Percentiles rank a stretch among this genome's conserved stretches.
Evolutionary conservation across 2,888 invertebrate species (phyloP).

Genomic region (Polyommatus iphigenia): DNA sequence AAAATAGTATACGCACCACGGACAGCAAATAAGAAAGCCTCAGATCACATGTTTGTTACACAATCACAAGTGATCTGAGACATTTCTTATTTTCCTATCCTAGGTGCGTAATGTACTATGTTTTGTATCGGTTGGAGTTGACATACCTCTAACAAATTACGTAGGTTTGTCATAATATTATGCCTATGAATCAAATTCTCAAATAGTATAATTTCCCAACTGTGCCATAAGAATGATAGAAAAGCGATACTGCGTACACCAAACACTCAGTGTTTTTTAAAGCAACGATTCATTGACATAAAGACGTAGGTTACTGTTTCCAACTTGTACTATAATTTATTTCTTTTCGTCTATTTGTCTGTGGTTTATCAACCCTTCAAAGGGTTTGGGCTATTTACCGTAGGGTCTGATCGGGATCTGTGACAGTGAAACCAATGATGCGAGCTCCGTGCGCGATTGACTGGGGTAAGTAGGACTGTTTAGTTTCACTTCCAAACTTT

Average conservation of each 20-base stretch:
- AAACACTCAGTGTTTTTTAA: neutral
- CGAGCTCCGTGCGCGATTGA: constrained; percentile 59
- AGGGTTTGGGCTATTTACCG: constrained; percentile 54
- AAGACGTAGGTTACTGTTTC: neutral
- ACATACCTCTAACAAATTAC: neutral
- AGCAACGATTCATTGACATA: neutral
- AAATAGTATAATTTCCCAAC: no score
- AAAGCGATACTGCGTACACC: neutral
- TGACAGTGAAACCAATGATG: constrained; percentile 69
- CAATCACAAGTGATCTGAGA: no score
- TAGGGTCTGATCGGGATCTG: constrained; percentile 57
- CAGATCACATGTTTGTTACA: no score
- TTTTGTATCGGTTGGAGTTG: neutral
- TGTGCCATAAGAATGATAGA: neutral
- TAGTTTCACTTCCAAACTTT: neutral
- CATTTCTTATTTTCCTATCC: no score
- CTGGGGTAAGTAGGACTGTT: constrained; percentile 42
- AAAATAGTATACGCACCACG: no score
- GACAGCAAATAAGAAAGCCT: no score
- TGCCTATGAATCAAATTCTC: no score
- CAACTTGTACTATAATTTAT: neutral
- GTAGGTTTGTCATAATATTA: no score
- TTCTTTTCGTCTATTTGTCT: constrained; percentile 51
- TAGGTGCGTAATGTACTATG: no score
- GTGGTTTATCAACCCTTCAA: constrained; percentile 39